Evolutionary conservation across 2,113 vertebrate species (phyloP).

Genomic region (Lepus timidus): DNA sequence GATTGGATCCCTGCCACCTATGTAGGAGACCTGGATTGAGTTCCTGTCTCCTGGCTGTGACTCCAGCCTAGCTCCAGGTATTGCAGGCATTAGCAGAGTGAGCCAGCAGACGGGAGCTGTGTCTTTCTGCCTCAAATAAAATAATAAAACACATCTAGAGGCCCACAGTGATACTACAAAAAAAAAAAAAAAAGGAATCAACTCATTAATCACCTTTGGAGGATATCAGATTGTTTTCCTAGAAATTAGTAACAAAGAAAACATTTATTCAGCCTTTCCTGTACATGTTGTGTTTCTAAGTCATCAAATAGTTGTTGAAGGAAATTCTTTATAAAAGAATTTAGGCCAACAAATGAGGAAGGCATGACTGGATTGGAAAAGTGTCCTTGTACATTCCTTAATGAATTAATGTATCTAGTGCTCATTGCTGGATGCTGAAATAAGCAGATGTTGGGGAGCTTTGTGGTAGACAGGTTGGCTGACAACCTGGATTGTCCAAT

Average conservation of each 20-base stretch:
- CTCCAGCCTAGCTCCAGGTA: too few species aligned
- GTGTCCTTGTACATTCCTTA: neutral
- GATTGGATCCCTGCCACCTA: too few species aligned
- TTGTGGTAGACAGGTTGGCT: neutral
- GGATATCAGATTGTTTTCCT: slow-evolving; percentile 36
- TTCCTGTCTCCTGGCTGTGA: too few species aligned
- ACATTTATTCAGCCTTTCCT: slow-evolving; percentile 54
- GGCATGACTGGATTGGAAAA: neutral
- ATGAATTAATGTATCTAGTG: neutral
- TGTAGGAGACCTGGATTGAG: too few species aligned
- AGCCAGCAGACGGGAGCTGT: too few species aligned
- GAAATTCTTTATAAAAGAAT: slow-evolving; percentile 25
- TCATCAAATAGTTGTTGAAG: slow-evolving; percentile 24
- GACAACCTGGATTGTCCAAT: neutral
- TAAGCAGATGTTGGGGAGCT: neutral
- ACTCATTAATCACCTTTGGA: slow-evolving; percentile 16
- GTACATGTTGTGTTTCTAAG: slow-evolving; percentile 29
- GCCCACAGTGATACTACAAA: neutral
- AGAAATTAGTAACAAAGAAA: slow-evolving; percentile 60
- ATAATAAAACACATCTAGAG: neutral
- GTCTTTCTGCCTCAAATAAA: too few species aligned
- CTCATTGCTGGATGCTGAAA: neutral
- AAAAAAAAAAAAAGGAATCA: slow-evolving; percentile 40
- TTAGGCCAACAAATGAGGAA: slow-evolving; percentile 25
- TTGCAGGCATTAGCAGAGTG: too few species aligned